Percentiles rank a stretch among this genome's conserved stretches.
phyloP scores from a whole-genome alignment of 2,888 invertebrate genomes.

The Pantelozetes paolii region DNA sequence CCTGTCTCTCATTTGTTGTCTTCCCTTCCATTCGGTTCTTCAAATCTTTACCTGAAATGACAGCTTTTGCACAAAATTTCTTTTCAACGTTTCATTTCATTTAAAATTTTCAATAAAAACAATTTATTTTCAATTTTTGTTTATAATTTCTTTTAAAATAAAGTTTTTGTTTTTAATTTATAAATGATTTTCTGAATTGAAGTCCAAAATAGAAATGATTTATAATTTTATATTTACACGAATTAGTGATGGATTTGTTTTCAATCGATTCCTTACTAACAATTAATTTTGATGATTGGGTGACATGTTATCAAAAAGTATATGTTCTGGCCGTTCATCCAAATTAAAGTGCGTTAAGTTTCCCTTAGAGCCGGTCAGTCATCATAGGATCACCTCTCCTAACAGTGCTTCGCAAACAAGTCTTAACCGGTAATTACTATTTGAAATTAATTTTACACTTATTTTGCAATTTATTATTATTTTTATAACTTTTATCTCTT shows the following conservation, averaged over 20 bases:
- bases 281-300: background rate
- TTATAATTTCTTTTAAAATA: too few species aligned
- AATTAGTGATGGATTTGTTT: background rate
- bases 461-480: background rate
- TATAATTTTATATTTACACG: background rate
- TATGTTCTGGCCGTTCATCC: background rate
- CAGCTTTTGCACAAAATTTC: background rate
- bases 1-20: background rate
- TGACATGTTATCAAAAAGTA: slow-evolving; percentile 16
- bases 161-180: background rate
- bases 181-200: background rate
- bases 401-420: background rate
- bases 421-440: background rate
- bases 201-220: too few species aligned
- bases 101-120: background rate
- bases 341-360: slow-evolving; percentile 21
- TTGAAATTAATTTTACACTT: background rate
- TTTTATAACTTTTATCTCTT: background rate
- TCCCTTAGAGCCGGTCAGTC: slow-evolving; percentile 25
- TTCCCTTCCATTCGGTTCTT: background rate
- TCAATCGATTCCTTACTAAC: background rate
- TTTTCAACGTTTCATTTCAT: background rate
- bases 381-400: background rate
- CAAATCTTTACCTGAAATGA: slow-evolving; percentile 18
- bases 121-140: too few species aligned